Percentiles rank a stretch among this genome's conserved stretches.
These are phyloP conservation scores for Pheosia tremula DNA, from an alignment of 2,888 invertebrate species.

Conservation along the genomic window DNA sequence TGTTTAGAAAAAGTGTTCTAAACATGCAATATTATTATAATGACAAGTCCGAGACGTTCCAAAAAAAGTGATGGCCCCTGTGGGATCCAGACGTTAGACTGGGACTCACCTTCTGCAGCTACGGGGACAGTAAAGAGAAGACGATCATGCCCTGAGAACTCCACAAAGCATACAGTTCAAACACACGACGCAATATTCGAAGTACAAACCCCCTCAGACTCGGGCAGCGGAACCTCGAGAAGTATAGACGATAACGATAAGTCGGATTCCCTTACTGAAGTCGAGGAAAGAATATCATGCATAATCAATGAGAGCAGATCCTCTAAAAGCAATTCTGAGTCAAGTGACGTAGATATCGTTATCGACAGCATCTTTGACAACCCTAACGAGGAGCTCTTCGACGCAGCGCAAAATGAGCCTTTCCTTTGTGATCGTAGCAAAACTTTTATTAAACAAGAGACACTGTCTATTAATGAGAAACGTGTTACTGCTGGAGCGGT, in stretches of 20 bases:
- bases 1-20: conserved; percentile 42
- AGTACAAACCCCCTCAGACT: conserved; percentile 73
- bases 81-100: conserved; percentile 82
- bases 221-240: conserved; percentile 71
- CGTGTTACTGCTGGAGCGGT: conserved; percentile 45
- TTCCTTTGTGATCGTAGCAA: conserved; percentile 62
- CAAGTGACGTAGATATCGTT: conserved; percentile 73
- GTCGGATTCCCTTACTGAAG: conserved; percentile 70
- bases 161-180: conserved; percentile 45
- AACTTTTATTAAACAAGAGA: conserved; percentile 66
- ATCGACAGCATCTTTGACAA: conserved; percentile 70
- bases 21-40: conserved; percentile 70
- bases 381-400: conserved; percentile 54
- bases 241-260: conserved; percentile 68
- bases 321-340: conserved; percentile 78
- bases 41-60: conserved; percentile 81
- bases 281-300: conserved; percentile 78
- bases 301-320: conserved; percentile 79
- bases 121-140: conserved; percentile 90
- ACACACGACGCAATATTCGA: conserved; percentile 67
- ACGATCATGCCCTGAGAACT: conserved; percentile 80
- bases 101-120: conserved; percentile 89
- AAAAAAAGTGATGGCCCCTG: conserved; percentile 73
- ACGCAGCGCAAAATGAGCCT: conserved; percentile 54
- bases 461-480: conserved; percentile 49